Evolutionary conservation across 1,140 invertebrate species (phyloP).

Genomic region (Drosophila auraria): DNA sequence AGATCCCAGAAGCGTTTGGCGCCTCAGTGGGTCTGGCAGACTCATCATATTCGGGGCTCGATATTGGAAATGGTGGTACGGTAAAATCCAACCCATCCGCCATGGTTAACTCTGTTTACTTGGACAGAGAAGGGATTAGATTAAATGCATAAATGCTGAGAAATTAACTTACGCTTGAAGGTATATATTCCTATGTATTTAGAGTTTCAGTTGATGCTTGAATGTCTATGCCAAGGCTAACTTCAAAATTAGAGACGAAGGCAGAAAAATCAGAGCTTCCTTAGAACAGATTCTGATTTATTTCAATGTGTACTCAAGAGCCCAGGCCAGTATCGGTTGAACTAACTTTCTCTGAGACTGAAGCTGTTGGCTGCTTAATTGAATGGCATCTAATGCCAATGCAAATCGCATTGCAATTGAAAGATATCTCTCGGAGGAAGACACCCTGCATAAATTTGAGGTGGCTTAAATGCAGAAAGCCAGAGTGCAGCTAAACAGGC

Average conservation of each 20-base stretch:
- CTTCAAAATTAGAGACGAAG: not conserved
- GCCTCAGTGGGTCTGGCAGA: not conserved
- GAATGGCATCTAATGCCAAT: conserved; percentile 45
- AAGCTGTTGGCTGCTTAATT: conserved; percentile 45
- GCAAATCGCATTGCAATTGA: conserved; percentile 24
- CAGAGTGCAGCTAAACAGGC: conserved; percentile 55
- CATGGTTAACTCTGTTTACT: not conserved
- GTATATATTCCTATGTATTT: no score
- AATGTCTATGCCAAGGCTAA: not conserved
- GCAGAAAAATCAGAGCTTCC: not conserved
- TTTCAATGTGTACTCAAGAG: no score
- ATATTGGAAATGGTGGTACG: conserved; percentile 1
- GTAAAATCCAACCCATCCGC: not conserved
- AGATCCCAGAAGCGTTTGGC: not conserved
- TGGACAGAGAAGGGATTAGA: not conserved
- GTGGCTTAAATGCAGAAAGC: conserved; percentile 58
- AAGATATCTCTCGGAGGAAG: conserved; percentile 17
- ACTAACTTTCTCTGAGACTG: not conserved
- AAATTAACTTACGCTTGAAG: not conserved
- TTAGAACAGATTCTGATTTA: no score
- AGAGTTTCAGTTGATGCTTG: not conserved
- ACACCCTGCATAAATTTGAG: conserved; percentile 65
- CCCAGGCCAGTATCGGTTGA: not conserved
- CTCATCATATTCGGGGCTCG: not conserved
- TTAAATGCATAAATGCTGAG: not conserved